phyloP scores from a whole-genome alignment of 2,888 invertebrate genomes.

The Temnothorax ravouxi region DNA sequence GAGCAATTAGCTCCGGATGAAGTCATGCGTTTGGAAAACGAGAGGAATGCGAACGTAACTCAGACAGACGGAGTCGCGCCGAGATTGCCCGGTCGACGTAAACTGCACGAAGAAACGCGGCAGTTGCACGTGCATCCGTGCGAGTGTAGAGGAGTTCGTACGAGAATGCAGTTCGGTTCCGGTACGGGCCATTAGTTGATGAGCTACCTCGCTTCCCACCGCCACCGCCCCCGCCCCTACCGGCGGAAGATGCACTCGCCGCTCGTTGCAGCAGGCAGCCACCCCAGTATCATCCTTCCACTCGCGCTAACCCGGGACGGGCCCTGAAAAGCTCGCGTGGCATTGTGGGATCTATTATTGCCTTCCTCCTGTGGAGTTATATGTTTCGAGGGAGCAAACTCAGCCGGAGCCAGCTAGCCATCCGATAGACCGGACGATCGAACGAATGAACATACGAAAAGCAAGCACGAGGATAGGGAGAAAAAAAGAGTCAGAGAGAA shows the following conservation, averaged over 20 bases:
- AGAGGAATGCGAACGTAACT: conserved; percentile 42
- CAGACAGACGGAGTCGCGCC: conserved; percentile 63
- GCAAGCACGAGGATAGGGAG: conserved; percentile 64
- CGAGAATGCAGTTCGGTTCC: conserved; percentile 83
- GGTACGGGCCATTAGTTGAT: conserved; percentile 86
- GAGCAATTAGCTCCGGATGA: neutral
- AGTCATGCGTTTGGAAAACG: neutral
- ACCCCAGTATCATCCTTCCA: conserved; percentile 59
- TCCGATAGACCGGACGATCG: conserved; percentile 59
- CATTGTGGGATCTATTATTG: conserved; percentile 85
- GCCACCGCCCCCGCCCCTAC: conserved; percentile 60
- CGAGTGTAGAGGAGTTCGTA: conserved; percentile 70
- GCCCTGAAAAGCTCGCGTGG: conserved; percentile 82
- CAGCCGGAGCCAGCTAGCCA: conserved; percentile 64
- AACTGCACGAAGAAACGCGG: conserved; percentile 35
- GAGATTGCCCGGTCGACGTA: conserved; percentile 56
- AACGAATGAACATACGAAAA: conserved; percentile 65
- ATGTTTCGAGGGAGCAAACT: conserved; percentile 80
- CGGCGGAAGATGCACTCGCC: conserved; percentile 35
- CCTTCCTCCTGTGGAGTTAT: conserved; percentile 82
- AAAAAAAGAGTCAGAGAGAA: conserved; percentile 68
- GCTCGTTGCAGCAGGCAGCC: conserved; percentile 39
- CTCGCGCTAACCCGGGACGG: conserved; percentile 61
- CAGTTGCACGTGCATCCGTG: conserved; percentile 35
- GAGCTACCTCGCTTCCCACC: conserved; percentile 82